phyloP scores from a whole-genome alignment of 2,888 invertebrate species.

The Himalopsyche anomala region DNA sequence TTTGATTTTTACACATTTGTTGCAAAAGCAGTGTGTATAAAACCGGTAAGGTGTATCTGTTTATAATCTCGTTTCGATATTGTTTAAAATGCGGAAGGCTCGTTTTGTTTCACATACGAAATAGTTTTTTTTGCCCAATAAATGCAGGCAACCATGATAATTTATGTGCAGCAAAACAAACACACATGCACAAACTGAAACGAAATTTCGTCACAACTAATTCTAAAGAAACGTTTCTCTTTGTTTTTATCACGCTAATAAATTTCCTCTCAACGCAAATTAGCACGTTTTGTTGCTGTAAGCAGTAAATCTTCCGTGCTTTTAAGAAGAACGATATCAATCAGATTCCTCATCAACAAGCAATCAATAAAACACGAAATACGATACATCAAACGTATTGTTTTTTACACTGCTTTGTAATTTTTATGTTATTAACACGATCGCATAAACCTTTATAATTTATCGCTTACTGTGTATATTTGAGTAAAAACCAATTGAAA shows the following conservation, averaged over 20 bases:
- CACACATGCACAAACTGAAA: constrained; percentile 17
- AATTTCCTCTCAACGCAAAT: constrained; percentile 38
- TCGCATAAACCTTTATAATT: too few relatives aligned
- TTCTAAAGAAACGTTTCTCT: constrained; percentile 19
- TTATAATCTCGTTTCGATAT: constrained; percentile 43
- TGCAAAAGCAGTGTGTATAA: not conserved
- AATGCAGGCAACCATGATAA: constrained; percentile 56
- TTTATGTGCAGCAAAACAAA: constrained; percentile 23
- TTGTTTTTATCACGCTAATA: constrained; percentile 33
- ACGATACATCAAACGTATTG: not conserved
- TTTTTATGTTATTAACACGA: too few relatives aligned
- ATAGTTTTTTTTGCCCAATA: constrained; percentile 58
- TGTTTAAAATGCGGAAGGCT: constrained; percentile 46
- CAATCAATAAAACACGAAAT: constrained; percentile 14
- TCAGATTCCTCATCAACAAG: not conserved
- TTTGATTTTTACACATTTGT: not conserved
- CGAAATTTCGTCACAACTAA: constrained; percentile 32
- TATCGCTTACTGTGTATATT: too few relatives aligned
- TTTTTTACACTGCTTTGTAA: too few relatives aligned
- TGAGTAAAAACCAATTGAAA: too few relatives aligned
- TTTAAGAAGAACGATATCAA: constrained; percentile 1
- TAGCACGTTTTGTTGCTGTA: constrained; percentile 18
- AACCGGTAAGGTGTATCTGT: constrained; percentile 5
- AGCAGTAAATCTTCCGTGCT: constrained; percentile 12
- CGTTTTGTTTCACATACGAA: constrained; percentile 35